Evolutionary conservation across 2,888 invertebrate species (phyloP).

Genomic region (Microctonus aethiopoides): DNA sequence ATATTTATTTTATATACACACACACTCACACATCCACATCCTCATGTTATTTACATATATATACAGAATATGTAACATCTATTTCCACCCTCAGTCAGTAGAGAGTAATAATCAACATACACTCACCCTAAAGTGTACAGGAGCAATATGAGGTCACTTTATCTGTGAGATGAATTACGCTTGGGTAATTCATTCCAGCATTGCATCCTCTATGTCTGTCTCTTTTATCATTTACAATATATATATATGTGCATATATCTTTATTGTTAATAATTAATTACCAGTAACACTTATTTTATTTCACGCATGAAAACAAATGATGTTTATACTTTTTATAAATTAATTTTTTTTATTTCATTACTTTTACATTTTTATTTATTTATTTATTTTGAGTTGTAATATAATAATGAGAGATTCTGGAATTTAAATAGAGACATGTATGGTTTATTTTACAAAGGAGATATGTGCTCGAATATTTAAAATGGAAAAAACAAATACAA

Average conservation of each 20-base stretch:
- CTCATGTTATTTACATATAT: neutral
- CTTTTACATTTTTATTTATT: too few relatives aligned
- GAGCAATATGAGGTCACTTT: neutral
- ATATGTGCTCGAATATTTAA: too few relatives aligned
- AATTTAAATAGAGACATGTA: too few relatives aligned
- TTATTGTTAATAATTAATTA: neutral
- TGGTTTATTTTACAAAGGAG: too few relatives aligned
- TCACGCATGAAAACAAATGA: too few relatives aligned
- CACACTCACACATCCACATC: too few relatives aligned
- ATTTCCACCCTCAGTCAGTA: neutral
- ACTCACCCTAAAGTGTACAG: neutral
- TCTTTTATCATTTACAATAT: neutral
- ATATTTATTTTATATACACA: neutral
- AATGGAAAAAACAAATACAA: too few relatives aligned
- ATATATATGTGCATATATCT: too few relatives aligned
- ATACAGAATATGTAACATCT: neutral
- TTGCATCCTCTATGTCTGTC: neutral
- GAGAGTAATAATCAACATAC: neutral
- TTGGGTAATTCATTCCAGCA: neutral
- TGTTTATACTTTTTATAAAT: too few relatives aligned
- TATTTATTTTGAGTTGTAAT: too few relatives aligned
- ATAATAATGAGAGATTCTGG: too few relatives aligned
- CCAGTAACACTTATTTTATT: neutral
- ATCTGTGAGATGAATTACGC: slow-evolving; percentile 7
- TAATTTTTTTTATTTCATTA: too few relatives aligned